Evolutionary conservation across 2,113 vertebrate species (phyloP).

Genomic region (Amazona guildingii): DNA sequence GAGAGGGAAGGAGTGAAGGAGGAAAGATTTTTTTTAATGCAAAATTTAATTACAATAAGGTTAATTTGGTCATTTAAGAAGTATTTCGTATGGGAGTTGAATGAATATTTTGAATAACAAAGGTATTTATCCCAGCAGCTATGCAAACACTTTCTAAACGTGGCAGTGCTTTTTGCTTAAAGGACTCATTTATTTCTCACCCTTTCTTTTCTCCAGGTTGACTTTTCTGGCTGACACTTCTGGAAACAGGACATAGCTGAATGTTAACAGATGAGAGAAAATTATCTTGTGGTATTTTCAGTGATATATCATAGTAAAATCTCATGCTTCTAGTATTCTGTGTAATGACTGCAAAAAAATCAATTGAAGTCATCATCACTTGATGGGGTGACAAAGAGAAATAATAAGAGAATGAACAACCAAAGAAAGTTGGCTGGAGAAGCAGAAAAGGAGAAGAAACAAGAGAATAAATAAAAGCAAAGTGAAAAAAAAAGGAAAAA

Average conservation of each 20-base stretch:
- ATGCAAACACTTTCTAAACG: not conserved
- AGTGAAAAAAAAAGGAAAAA: not conserved
- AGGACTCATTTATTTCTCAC: not conserved
- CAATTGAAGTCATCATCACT: not conserved
- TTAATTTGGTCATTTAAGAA: not conserved
- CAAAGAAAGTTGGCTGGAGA: not conserved
- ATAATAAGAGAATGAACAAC: not conserved
- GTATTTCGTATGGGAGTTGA: not conserved
- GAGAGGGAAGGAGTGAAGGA: not conserved
- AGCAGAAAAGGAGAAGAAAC: not conserved
- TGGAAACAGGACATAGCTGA: not conserved
- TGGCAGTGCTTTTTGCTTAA: not conserved
- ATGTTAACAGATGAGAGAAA: not conserved
- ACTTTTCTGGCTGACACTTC: not conserved
- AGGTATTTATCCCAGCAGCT: not conserved
- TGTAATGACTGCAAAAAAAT: not conserved
- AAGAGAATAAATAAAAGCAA: not conserved
- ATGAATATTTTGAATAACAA: not conserved
- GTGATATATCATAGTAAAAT: not conserved
- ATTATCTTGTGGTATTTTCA: not conserved
- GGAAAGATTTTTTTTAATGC: not conserved
- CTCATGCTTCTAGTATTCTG: not conserved
- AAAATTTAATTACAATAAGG: not conserved
- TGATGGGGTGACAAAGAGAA: not conserved
- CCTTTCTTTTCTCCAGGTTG: not conserved